These are phyloP conservation scores for Aphaenogaster ashmeadi DNA, from an alignment of 1,140 invertebrate species.

Conservation along the genomic window DNA sequence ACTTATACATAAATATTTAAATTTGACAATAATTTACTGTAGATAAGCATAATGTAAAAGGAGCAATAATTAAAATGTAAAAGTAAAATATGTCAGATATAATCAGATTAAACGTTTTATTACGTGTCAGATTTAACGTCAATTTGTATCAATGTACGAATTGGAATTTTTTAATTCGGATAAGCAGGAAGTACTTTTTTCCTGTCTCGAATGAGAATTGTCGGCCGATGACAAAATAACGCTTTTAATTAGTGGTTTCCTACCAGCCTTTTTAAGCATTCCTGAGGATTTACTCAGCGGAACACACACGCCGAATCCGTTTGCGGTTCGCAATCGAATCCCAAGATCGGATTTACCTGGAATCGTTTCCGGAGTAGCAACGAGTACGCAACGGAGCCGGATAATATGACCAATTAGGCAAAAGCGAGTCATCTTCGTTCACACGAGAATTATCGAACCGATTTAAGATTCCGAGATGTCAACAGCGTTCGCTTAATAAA, in stretches of 20 bases:
- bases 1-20: neutral
- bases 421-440: constrained; percentile 37
- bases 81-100: neutral
- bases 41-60: neutral
- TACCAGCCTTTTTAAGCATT: constrained; percentile 28
- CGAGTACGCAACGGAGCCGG: constrained; percentile 12
- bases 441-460: neutral
- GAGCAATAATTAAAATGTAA: neutral
- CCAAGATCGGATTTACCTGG: constrained; percentile 39
- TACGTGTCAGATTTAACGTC: neutral
- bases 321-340: neutral
- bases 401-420: constrained; percentile 35
- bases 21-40: neutral
- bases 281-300: constrained; percentile 31
- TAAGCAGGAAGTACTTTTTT: constrained; percentile 14
- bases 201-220: neutral
- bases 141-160: neutral
- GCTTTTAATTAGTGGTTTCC: constrained; percentile 46
- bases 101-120: neutral
- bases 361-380: constrained; percentile 46
- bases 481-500: neutral
- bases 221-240: constrained; percentile 25
- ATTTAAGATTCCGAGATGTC: constrained; percentile 26
- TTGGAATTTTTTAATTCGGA: constrained; percentile 36
- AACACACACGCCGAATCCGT: constrained; percentile 14